Evolutionary conservation across 2,888 invertebrate species (phyloP), one percentile per base, ranked within the genome.

Genomic region (Microctonus aethiopoides): DNA sequence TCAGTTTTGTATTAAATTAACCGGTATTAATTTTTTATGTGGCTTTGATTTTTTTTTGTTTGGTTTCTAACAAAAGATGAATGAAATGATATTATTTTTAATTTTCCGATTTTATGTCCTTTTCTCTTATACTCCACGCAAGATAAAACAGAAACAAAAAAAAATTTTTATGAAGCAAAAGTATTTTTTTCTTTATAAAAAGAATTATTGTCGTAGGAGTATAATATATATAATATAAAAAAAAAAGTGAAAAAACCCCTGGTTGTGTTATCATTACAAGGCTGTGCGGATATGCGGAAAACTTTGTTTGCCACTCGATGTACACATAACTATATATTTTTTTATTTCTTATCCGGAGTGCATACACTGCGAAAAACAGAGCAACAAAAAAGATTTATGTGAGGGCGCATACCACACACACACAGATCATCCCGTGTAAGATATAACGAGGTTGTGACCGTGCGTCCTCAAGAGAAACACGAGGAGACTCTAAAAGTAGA

Each of bases 201-300:
- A 59, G 26, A 59, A 46, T 39, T 34, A 20, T 26, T 11, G 39
- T 34, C 39, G 24, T 34, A 26, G 20, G 56, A 41, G 20, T n/a
- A n/a, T n/a, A n/a, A n/a, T n/a, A n/a, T n/a, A n/a, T n/a, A 29
- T 4, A 7, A 24, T 32, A 61, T 16, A 39, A 39, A 51, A 36
- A 52, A 67, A 41, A 26, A 39, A 54, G 9, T 29, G 22, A 22
- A 24, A 67, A 46, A 60, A 32, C 34, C n/a, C 34, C 46, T 60
- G 67, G 32, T 74, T 75, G 75, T 76, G 80, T 61, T 1, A 41
- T 82, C 81, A 83, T 81, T 80, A 79, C 80, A 77, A 76, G 74
- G 64, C 54, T 46, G 16, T 16, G 29, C 75, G 75, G 77, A 77
- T 76, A 72, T 74, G 76, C 65, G 76, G 73, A 76, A 81, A 41